Base-by-base conservation (phyloP, 2,113 vertebrate species). In the Periophthalmus modestus region DNA sequence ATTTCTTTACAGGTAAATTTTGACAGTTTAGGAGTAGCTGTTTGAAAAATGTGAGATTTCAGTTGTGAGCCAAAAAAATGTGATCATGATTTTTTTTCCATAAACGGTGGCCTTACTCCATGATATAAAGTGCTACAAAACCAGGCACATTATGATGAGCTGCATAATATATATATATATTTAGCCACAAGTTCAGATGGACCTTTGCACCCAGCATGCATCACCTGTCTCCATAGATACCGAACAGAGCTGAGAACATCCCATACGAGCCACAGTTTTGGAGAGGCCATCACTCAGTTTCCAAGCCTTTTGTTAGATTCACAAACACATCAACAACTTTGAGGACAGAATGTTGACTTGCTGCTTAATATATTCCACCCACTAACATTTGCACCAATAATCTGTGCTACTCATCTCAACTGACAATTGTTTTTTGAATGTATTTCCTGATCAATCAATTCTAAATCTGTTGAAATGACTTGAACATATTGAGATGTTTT, bases 371-470 rank as follows among this genome's bases (percentile, higher is more conserved):
- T 55, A 12, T 79, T 39, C 50, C 0, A 55, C 67, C 59, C 46
- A 74, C 15, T 47, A 55, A 34, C 59, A 62, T 28, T 34, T 62
- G 28, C 24, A 62, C 24, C 57, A 61, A 71, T 48, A 33, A 33
- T 47, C 23, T 73, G 72, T 69, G 69, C 74, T 18, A 66, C 68
- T 36, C n/a, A 61, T 36, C 36, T 61, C 33, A 12, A 47, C 28
- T 48, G 7, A 13, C 21, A 69, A 3, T 52, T 11, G 23, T 59
- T 21, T 48, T 52, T 19, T 16, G 18, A 1, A 52, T 52, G 48
- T 52, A 18, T 52, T 52, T 52, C 16, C 48, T 52, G 16, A 52
- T 52, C 48, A 18, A 52, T 52, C 48, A 16, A 18, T 5, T 43
- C 5, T 52, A 52, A 18, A 52, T 52, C 48, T 52, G 48, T 5